These are phyloP conservation scores for Sporophila hypoxantha DNA, from an alignment of 2,113 vertebrate genomes.

Conservation along the genomic window DNA sequence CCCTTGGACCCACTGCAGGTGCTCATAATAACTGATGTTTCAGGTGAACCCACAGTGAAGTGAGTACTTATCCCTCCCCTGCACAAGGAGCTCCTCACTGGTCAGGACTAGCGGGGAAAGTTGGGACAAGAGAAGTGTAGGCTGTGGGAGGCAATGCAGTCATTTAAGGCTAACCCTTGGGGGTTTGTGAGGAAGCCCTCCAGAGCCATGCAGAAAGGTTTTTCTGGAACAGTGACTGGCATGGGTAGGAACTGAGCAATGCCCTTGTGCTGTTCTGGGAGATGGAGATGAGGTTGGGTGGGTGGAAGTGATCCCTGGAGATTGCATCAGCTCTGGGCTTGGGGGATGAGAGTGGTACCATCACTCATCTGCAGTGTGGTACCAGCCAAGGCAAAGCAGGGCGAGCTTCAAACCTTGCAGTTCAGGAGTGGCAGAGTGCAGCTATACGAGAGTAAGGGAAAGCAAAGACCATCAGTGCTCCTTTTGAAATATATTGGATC, in stretches of 20 bases:
- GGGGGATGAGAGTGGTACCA: background rate
- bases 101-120: background rate
- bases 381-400: rapidly evolving
- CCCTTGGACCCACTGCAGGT: background rate
- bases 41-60: background rate
- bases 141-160: background rate
- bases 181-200: background rate
- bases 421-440: background rate
- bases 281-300: background rate
- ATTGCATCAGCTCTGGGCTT: rapidly evolving
- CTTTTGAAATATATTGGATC: background rate
- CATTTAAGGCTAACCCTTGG: background rate
- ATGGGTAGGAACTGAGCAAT: background rate
- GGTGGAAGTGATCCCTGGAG: background rate
- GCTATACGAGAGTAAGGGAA: background rate
- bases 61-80: background rate
- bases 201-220: background rate
- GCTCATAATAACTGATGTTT: background rate
- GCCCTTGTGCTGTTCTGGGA: background rate
- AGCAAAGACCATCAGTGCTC: background rate
- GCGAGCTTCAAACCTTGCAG: background rate
- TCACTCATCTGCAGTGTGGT: background rate
- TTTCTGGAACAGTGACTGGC: background rate
- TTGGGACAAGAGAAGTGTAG: background rate
- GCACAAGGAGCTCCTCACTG: background rate